Percentiles rank a stretch among this genome's conserved stretches.
phyloP scores from a whole-genome alignment of 2,113 vertebrate genomes.

The Phaetusa simplex region DNA sequence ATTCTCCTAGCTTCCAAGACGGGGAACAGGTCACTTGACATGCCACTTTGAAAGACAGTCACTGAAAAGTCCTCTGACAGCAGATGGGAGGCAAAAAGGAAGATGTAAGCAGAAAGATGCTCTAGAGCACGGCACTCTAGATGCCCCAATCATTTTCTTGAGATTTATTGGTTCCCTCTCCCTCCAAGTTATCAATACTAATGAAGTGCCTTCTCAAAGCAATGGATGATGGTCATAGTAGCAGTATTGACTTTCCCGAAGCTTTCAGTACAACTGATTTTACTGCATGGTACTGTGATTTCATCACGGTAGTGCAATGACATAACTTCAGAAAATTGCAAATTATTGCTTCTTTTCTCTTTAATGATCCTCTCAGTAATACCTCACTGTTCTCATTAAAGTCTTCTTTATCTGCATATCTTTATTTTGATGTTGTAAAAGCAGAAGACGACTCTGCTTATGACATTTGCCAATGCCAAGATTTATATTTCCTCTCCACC shows the following conservation, averaged over 20 bases:
- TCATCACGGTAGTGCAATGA: background rate
- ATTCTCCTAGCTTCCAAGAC: background rate
- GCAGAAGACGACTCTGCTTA: background rate
- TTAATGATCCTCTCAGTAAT: background rate
- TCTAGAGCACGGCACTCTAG: background rate
- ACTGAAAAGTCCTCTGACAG: background rate
- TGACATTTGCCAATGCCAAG: background rate
- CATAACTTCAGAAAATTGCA: background rate
- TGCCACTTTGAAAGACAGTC: background rate
- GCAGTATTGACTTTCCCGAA: background rate
- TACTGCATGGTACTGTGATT: background rate
- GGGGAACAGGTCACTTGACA: background rate
- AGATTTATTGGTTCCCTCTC: background rate
- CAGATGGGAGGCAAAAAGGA: background rate
- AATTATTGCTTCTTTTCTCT: background rate
- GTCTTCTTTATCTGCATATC: background rate
- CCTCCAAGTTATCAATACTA: background rate
- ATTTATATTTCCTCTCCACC: background rate
- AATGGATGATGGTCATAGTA: background rate
- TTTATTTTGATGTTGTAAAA: background rate
- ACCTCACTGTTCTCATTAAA: background rate
- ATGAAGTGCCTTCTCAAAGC: background rate
- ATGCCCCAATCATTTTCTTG: background rate
- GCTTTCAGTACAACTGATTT: background rate
- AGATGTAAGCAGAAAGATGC: background rate